phyloP scores from a whole-genome alignment of 2,888 invertebrate species.

The Andrena dorsata region DNA sequence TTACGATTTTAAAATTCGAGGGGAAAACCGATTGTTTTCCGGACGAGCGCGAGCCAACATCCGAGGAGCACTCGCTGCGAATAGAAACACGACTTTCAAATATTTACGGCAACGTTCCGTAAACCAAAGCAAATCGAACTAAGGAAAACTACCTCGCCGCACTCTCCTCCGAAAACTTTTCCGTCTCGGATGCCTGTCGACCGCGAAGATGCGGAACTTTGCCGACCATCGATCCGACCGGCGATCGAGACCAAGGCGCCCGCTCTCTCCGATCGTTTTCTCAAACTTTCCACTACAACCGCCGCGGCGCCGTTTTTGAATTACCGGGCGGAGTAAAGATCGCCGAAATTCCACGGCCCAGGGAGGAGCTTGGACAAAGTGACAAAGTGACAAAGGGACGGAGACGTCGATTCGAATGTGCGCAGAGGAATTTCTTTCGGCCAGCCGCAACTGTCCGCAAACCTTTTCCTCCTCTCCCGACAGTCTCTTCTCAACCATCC shows the following conservation, averaged over 20 bases:
- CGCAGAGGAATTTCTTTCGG: slow-evolving; percentile 22
- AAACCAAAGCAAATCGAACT: slow-evolving; percentile 47
- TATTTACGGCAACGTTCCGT: slow-evolving; percentile 62
- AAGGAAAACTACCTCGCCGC: slow-evolving; percentile 9
- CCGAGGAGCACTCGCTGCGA: slow-evolving; percentile 23
- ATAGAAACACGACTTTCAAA: slow-evolving; percentile 63
- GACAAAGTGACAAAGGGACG: not conserved
- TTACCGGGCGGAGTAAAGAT: not conserved
- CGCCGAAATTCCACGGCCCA: not conserved
- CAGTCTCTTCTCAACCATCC: not conserved
- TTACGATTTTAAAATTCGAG: slow-evolving; percentile 69
- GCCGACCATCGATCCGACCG: slow-evolving; percentile 17
- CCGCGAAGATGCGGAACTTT: slow-evolving; percentile 1
- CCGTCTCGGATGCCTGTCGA: not conserved
- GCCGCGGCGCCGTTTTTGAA: not conserved
- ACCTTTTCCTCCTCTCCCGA: not conserved
- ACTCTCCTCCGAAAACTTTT: not conserved
- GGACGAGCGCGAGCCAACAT: slow-evolving; percentile 56
- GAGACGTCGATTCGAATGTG: not conserved
- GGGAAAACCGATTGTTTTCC: slow-evolving; percentile 65
- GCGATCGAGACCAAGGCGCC: not conserved
- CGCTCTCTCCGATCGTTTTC: not conserved
- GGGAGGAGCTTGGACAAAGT: not conserved
- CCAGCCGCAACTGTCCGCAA: not conserved
- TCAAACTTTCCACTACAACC: not conserved